Evolutionary conservation across 2,113 vertebrate species (phyloP).

Genomic region (Typhlomys cinereus): DNA sequence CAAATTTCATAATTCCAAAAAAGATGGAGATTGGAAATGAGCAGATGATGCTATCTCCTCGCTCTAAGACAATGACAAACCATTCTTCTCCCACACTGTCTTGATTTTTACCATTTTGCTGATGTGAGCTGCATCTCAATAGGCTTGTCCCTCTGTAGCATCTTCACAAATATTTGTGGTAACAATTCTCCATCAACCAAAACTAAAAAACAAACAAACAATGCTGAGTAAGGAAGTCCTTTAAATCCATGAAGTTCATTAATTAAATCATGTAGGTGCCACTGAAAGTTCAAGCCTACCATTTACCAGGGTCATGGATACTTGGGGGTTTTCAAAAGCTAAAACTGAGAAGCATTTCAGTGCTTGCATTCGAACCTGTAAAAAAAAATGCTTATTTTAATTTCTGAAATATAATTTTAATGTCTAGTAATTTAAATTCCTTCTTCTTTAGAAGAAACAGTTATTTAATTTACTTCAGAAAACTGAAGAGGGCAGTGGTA

Average conservation of each 20-base stretch:
- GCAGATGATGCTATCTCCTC: not conserved
- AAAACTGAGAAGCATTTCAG: constrained; percentile 99
- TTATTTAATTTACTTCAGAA: constrained; percentile 56
- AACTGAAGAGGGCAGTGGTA: not conserved
- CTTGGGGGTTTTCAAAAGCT: constrained; percentile 98
- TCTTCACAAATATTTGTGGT: constrained; percentile 98
- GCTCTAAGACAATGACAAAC: not conserved
- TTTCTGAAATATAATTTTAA: constrained; percentile 46
- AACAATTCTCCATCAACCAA: constrained; percentile 95
- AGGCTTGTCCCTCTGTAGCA: constrained; percentile 99
- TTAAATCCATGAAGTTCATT: constrained; percentile 47
- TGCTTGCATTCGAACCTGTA: constrained; percentile 97
- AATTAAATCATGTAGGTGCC: constrained; percentile 45
- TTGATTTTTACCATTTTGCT: constrained; percentile 95
- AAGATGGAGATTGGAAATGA: not conserved
- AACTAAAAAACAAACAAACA: constrained; percentile 86
- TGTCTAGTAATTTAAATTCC: constrained; percentile 35
- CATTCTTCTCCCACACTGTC: constrained; percentile 18
- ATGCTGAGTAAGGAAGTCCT: constrained; percentile 67
- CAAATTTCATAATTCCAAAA: constrained; percentile 37
- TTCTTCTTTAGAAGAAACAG: constrained; percentile 53
- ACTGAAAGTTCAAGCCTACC: constrained; percentile 86
- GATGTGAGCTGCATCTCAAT: constrained; percentile 99
- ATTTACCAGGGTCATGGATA: constrained; percentile 97
- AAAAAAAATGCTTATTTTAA: constrained; percentile 52